Conservation (phyloP, 1,140 invertebrate species). For the Chymomyza costata region DNA sequence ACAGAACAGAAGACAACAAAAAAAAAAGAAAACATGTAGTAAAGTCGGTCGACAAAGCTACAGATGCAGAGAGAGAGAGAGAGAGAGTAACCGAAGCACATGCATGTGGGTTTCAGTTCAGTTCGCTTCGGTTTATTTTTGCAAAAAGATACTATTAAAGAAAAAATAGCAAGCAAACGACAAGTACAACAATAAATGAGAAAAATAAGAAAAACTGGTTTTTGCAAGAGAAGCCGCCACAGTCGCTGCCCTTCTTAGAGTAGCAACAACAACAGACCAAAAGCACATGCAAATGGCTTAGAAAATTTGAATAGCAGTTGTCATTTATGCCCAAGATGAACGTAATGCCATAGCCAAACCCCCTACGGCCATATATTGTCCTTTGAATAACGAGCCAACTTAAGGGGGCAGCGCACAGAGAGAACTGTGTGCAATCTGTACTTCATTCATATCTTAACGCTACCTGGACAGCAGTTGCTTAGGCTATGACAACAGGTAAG, state of each 20-base stretch:
- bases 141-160: constrained; percentile 25
- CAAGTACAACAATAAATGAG: no score
- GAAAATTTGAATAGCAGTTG: constrained; percentile 37
- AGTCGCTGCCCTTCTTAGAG: constrained; percentile 12
- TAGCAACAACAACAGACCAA: not conserved
- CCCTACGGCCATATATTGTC: constrained; percentile 20
- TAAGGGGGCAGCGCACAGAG: not conserved
- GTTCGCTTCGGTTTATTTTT: constrained; percentile 33
- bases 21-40: constrained; percentile 13
- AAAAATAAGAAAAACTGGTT: constrained; percentile 41
- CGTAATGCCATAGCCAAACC: not conserved
- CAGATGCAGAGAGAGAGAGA: constrained; percentile 3
- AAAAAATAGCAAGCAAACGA: constrained; percentile 14
- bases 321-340: constrained; percentile 11
- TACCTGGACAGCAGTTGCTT: constrained; percentile 36
- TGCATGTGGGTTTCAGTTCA: constrained; percentile 44
- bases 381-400: constrained; percentile 29
- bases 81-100: no score
- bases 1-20: constrained; percentile 15
- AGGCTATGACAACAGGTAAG: constrained; percentile 29
- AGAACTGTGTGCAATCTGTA: constrained; percentile 44
- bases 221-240: constrained; percentile 32
- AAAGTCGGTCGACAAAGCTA: constrained; percentile 26
- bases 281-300: constrained; percentile 30
- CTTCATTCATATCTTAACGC: constrained; percentile 63